A percentile compares a stretch with the other conserved stretches of the same genome.
Evolutionary conservation across 2,888 invertebrate species (phyloP).

Genomic region (Uloborus plumipes): DNA sequence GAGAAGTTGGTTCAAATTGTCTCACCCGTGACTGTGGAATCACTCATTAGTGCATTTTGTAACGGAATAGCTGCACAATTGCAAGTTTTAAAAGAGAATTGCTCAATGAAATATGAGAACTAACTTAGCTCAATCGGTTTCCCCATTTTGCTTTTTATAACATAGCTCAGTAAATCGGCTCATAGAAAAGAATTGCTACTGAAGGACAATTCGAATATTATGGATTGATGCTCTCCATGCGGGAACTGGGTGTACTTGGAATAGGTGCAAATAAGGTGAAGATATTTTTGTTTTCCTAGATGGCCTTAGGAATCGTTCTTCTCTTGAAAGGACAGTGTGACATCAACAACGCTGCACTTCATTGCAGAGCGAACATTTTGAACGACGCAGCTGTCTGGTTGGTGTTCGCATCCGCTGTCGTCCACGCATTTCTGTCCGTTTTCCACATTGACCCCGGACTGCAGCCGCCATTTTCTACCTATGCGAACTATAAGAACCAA

Average conservation of each 20-base stretch:
- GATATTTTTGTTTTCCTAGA: constrained; percentile 30
- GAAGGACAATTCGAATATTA: no score
- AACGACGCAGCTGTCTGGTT: constrained; percentile 81
- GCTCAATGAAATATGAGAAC: no score
- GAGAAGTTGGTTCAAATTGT: no score
- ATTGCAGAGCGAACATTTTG: constrained; percentile 70
- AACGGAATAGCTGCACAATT: no score
- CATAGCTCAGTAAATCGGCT: neutral
- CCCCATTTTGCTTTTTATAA: no score
- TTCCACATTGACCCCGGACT: constrained; percentile 75
- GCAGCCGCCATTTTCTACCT: constrained; percentile 17
- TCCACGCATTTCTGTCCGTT: constrained; percentile 83
- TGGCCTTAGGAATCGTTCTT: constrained; percentile 49
- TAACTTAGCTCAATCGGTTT: no score
- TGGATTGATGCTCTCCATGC: no score
- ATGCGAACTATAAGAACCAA: neutral
- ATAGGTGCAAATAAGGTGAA: no score
- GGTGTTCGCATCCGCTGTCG: constrained; percentile 81
- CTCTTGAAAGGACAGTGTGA: constrained; percentile 66
- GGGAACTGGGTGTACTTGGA: no score
- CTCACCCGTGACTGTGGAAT: no score
- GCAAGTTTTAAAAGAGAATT: no score
- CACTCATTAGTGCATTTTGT: no score
- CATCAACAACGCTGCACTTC: constrained; percentile 67
- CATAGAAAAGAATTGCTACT: neutral